These are phyloP conservation scores for Oscheius sp. DNA, from an alignment of 2,888 invertebrate species.

Conservation along the genomic window DNA sequence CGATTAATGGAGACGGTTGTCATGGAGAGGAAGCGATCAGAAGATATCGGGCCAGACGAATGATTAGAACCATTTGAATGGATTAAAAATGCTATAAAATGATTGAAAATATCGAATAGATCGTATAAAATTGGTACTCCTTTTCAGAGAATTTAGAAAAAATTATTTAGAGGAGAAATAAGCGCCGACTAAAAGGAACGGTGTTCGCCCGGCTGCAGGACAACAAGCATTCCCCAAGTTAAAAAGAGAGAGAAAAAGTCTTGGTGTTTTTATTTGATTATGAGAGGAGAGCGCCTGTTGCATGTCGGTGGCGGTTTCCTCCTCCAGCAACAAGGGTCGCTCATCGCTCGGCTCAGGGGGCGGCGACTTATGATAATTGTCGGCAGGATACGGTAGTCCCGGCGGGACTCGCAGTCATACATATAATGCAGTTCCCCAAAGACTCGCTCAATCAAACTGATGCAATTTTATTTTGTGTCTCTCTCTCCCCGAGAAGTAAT, in stretches of 20 bases:
- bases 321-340: neutral
- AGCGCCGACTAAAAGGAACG: neutral
- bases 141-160: no score
- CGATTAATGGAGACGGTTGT: constrained; percentile 4
- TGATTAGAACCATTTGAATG: no score
- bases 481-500: constrained; percentile 34
- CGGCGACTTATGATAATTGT: constrained; percentile 36
- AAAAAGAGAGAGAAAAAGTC: neutral
- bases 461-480: constrained; percentile 38
- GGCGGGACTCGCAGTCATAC: constrained; percentile 36
- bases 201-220: no score
- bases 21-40: constrained; percentile 4
- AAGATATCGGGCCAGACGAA: neutral
- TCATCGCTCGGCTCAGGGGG: constrained; percentile 14
- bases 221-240: neutral
- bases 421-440: constrained; percentile 38
- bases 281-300: constrained; percentile 30
- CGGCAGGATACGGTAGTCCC: constrained; percentile 33
- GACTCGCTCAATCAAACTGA: constrained; percentile 37
- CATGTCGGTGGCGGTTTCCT: neutral
- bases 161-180: constrained; percentile 1
- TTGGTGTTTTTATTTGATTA: constrained; percentile 10
- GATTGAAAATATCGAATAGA: no score
- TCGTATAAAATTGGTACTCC: no score
- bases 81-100: no score